Evolutionary conservation across 2,797 vertebrate species (phyloP), one percentile per base, ranked within the genome.

Genomic region (Macroramphosus scolopax): DNA sequence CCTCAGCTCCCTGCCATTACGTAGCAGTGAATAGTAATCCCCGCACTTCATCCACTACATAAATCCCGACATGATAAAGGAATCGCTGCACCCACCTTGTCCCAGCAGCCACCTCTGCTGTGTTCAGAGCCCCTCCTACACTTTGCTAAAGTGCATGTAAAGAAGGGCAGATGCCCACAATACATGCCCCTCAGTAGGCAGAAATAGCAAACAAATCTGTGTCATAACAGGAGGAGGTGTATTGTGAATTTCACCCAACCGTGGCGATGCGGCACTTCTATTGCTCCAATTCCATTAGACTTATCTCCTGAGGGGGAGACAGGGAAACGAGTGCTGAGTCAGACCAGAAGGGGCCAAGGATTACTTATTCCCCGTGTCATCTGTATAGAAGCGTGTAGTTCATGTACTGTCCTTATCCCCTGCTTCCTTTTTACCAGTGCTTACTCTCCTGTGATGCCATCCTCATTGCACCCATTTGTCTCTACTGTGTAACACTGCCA

Each of bases 401-500:
- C 72, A 72, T 71, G 75, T 58, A 64, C 63, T 44, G 73, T 72
- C 72, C 76, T 78, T 49, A 76, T 81, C 66, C 68, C 59, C 73
- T 26, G 25, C 63, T 69, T 57, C 50, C 59, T 48, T 67, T 69
- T 77, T 67, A 36, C 58, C 68, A 52, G 55, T 17, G 49, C 63
- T 69, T 51, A 46, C 68, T 69, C 64, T 73, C 60, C 52, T 61
- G 55, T 57, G 65, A 72, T 57, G 62, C 68, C 72, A 44, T 67
- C 56, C 73, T 60, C 51, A 15, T 31, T 41, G 52, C 48, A 35
- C 51, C 53, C 60, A 56, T 67, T 69, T 72, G 68, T 74, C 73
- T 78, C 54, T 5, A 79, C 74, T 85, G 81, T 86, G 77, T 82
- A 75, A 88, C 85, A 88, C 71, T 84, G 87, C 88, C 89, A 84